Base-by-base conservation (phyloP, 1,140 invertebrate species). In the Triops longicaudatus region DNA sequence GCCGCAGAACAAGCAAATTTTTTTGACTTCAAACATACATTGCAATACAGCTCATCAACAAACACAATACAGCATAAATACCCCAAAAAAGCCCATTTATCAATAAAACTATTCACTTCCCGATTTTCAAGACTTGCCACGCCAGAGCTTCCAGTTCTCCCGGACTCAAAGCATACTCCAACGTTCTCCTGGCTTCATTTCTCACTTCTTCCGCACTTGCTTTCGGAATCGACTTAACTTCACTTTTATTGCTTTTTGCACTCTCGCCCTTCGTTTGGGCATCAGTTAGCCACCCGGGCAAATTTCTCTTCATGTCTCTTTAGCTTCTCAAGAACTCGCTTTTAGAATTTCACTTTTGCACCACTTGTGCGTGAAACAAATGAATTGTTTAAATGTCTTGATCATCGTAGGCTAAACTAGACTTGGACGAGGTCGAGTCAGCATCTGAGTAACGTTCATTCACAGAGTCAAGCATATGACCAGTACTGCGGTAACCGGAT, bases 401-500 rank as follows among this genome's bases (percentile, higher is more conserved):
- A 72, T 77, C 73, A 44, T 73, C 76, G 41, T 41, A 31, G 26
- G 42, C 72, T 31, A 71, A 72, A 42, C 63, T 73, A 4, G 76
- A 77, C 22, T 42, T 72, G 4, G 76, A 77, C n/a, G 76, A 77
- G 11, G 76, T 73, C 11, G 72, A 73, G 37, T 50, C 63, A 31
- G 76, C 73, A 77, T 44, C 43, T 22, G 75, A 77, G 37, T 80
- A 80, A 28, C 78, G 78, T 74, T 81, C 80, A 71, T 80, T 78
- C 7, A 81, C 79, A 1, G 79, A 31, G 42, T 76, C 75, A 14
- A 80, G 72, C 31, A 74, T 43, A 10, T 72, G 42, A 5, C 31
- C 71, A 7, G 74, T 41, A 17, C 72, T 42, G 31, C 50, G 73
- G 14, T 50, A 41, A 3, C 72, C 73, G 71, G 77, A 76, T n/a